phyloP scores from a whole-genome alignment of 2,113 vertebrate genomes.

The Sapajus apella region DNA sequence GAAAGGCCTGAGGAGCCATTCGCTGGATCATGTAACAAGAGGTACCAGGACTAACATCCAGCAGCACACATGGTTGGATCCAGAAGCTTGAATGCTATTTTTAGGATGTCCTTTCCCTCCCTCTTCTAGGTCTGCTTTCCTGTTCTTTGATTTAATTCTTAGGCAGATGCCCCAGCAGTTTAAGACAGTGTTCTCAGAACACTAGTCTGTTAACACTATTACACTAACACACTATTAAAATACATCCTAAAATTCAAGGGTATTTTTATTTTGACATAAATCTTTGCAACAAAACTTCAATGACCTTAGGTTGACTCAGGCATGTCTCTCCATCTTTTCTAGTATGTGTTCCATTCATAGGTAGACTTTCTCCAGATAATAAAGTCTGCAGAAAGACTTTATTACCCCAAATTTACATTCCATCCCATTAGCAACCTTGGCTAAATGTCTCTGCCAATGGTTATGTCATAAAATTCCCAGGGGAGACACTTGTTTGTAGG shows the following conservation, averaged over 20 bases:
- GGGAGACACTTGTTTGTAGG: background rate
- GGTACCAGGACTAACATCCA: background rate
- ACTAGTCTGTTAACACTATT: background rate
- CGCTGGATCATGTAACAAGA: background rate
- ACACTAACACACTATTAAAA: background rate
- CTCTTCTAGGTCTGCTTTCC: background rate
- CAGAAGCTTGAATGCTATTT: background rate
- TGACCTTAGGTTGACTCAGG: background rate
- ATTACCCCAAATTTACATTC: background rate
- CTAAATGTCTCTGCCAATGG: background rate
- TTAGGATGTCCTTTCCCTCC: background rate
- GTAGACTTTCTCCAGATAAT: background rate
- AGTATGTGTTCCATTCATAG: background rate
- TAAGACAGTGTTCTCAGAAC: background rate
- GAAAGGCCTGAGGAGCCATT: background rate
- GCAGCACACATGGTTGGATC: background rate
- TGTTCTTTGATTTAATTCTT: background rate
- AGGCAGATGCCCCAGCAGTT: background rate
- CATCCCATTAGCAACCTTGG: background rate
- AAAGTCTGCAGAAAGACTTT: background rate
- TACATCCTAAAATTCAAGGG: background rate
- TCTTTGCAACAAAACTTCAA: slow-evolving; percentile 14
- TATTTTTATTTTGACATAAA: background rate
- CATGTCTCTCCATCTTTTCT: background rate
- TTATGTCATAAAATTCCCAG: background rate